Base-by-base conservation (phyloP, 2,888 invertebrate genomes). In the Dynastes tityus region DNA sequence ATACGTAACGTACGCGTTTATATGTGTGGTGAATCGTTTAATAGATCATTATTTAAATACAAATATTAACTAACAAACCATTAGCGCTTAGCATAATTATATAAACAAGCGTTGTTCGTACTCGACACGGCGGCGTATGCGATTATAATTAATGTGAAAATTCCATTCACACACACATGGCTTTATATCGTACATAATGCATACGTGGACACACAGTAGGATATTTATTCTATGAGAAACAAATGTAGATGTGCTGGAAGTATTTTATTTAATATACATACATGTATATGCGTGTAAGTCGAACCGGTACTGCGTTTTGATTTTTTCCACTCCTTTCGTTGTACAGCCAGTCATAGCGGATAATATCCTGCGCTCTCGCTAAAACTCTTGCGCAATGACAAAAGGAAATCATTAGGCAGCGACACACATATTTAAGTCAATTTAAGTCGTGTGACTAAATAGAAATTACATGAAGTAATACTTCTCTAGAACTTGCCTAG, bases 361-460 rank as follows among this genome's bases (percentile, higher is more conserved):
- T 55, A 55, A 55, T 55, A 55, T 74, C 61, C 73, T 58, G 73
- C 61, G 16, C 45, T 61, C 11, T 29, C 55, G 55, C 55, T 61
- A 22, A 6, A 40, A 55, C 49, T 74, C 73, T 74, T 74, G 73
- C 27, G 73, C 27, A 74, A 74, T 58, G 37, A 71, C 45, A 74
- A 74, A 73, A 74, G 73, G 73, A 74, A 74, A 74, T 74, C 73
- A 61, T 74, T 74, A 74, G 55, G 58, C 45, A 74, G 61, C 73
- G 73, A 74, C 73, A 74, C 73, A 74, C 61, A 74, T 61, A 74
- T 74, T 74, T 74, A 74, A 74, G 61, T 45, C 73, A 61, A 74
- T 74, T 74, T 74, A 74, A 22, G 40, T 74, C 68, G 68, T 74
- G 73, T 63, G 73, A 74, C 73, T 74, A 63, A 61, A 74, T 74